Evolutionary conservation across 2,113 vertebrate species (phyloP).

Genomic region (Ciconia maguari): DNA sequence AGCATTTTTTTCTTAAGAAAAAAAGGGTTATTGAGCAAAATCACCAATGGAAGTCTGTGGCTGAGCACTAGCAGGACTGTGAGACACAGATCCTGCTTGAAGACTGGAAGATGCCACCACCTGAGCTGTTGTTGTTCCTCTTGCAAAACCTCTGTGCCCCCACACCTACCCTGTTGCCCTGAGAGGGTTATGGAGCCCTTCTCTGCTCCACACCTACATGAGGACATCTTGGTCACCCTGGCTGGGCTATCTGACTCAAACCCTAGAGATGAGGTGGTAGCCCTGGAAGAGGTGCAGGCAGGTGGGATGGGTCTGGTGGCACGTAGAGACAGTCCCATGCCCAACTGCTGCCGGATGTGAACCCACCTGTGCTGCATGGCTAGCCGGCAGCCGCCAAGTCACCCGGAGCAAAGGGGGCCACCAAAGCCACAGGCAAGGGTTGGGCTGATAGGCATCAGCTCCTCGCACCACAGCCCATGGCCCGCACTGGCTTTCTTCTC

Average conservation of each 20-base stretch:
- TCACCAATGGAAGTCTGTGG: not conserved
- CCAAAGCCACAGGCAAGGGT: not conserved
- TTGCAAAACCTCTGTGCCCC: not conserved
- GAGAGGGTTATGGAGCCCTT: not conserved
- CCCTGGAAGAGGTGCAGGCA: not conserved
- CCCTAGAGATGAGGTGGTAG: not conserved
- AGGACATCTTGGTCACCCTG: not conserved
- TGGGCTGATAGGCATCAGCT: not conserved
- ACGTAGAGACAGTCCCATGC: not conserved
- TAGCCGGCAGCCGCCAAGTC: not conserved
- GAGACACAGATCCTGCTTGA: accelerated
- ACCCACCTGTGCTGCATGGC: not conserved
- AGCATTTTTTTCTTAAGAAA: not conserved
- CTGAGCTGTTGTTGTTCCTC: not conserved
- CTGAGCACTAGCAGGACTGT: accelerated
- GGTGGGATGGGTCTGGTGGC: not conserved
- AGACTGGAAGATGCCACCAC: not conserved
- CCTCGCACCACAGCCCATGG: accelerated
- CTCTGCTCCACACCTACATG: accelerated
- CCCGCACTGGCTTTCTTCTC: not conserved
- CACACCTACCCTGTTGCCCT: not conserved
- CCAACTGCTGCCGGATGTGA: not conserved
- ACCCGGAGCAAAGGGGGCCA: accelerated
- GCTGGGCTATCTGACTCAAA: not conserved
- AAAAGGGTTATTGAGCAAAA: not conserved